Evolutionary conservation across 2,797 vertebrate species (phyloP).

Genomic region (Hydrolagus colliei): DNA sequence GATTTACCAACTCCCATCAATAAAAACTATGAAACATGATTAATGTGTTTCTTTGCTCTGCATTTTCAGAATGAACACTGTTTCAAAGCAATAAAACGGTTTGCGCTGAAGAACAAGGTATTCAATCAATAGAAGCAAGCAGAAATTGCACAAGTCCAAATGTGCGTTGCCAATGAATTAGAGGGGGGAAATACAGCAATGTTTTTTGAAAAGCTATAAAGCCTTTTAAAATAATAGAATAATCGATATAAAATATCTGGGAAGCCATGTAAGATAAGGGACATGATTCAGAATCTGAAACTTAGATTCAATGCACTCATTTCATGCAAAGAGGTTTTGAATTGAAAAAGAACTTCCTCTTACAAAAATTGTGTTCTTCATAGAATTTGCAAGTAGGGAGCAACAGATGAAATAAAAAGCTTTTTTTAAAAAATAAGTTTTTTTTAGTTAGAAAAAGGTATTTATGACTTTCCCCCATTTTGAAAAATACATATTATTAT

Average conservation of each 20-base stretch:
- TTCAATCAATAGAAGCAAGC: no score
- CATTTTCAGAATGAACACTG: not conserved
- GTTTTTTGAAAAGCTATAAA: not conserved
- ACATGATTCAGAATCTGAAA: not conserved
- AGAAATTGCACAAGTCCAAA: no score
- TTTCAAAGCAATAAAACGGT: no score
- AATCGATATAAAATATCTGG: not conserved
- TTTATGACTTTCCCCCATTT: conserved; percentile 12
- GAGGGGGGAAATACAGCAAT: no score
- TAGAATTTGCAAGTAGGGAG: not conserved
- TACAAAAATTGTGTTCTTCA: not conserved
- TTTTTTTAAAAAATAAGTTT: no score
- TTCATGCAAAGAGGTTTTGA: not conserved
- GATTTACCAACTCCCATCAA: not conserved
- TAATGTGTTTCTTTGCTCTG: not conserved
- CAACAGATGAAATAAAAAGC: not conserved
- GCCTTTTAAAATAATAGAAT: not conserved
- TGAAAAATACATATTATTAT: not conserved
- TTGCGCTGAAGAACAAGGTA: no score
- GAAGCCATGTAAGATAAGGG: not conserved
- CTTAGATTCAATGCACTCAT: not conserved
- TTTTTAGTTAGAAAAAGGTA: not conserved
- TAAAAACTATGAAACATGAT: conserved; percentile 10
- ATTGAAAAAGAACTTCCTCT: not conserved
- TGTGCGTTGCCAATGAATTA: no score